phyloP scores from a whole-genome alignment of 1,140 invertebrate genomes.

The Papilio dardanus region DNA sequence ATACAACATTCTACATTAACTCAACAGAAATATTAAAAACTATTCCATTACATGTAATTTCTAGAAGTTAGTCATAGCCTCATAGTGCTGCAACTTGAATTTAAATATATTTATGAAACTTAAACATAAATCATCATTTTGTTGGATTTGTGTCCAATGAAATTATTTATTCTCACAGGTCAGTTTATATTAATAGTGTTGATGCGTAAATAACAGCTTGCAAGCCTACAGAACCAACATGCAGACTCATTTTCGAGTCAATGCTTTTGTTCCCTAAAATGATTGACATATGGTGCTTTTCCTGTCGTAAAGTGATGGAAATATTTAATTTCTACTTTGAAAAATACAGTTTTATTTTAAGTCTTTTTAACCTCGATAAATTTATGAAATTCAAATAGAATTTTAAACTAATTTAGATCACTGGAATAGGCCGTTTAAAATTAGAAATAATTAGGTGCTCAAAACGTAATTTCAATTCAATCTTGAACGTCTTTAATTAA shows the following conservation, averaged over 20 bases:
- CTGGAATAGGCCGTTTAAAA: too few species aligned
- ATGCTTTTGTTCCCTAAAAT: not conserved
- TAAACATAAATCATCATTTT: not conserved
- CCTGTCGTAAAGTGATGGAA: not conserved
- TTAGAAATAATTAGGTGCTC: not conserved
- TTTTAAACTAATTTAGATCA: too few species aligned
- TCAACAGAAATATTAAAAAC: not conserved
- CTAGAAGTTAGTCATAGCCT: too few species aligned
- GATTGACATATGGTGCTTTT: not conserved
- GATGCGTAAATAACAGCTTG: slow-evolving; percentile 7
- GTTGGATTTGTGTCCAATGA: not conserved
- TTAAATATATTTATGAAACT: too few species aligned
- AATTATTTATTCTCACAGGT: not conserved
- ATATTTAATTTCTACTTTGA: too few species aligned
- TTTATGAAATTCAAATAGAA: too few species aligned
- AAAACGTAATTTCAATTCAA: not conserved
- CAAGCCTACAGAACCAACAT: slow-evolving; percentile 1
- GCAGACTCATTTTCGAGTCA: not conserved
- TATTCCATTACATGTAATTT: not conserved
- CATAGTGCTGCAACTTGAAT: too few species aligned
- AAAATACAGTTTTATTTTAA: too few species aligned
- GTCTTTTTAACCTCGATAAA: too few species aligned
- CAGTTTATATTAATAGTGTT: not conserved
- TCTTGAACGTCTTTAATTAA: not conserved
- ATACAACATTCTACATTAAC: not conserved